Evolutionary conservation across 2,797 vertebrate species (phyloP).

Genomic region (Todus mexicanus): DNA sequence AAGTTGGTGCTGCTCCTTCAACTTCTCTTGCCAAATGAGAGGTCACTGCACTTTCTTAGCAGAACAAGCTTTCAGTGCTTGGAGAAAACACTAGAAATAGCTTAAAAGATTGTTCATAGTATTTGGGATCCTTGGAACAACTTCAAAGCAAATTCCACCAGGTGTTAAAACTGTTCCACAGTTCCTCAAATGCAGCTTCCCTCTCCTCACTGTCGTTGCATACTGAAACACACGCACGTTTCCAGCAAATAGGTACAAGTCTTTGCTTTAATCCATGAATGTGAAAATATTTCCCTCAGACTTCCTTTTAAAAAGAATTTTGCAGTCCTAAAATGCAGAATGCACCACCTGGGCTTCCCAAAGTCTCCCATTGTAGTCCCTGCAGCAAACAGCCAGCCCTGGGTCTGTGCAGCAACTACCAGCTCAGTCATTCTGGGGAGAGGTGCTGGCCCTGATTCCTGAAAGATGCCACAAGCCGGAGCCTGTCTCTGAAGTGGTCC

Average conservation of each 20-base stretch:
- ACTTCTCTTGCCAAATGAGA: neutral
- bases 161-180: neutral
- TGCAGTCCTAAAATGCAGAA: neutral
- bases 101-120: neutral
- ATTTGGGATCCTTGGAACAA: neutral
- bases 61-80: neutral
- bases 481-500: neutral
- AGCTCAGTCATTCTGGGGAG: too few relatives aligned
- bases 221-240: neutral
- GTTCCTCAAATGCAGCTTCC: neutral
- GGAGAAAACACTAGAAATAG: neutral
- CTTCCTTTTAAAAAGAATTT: neutral
- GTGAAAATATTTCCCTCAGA: neutral
- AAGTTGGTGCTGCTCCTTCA: neutral
- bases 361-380: too few relatives aligned
- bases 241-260: neutral
- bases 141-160: neutral
- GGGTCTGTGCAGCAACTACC: rapidly evolving
- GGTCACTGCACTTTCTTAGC: neutral
- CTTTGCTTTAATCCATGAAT: neutral
- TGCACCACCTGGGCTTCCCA: neutral
- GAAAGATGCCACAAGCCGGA: neutral
- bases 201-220: neutral
- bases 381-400: neutral
- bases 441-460: neutral